Base-by-base conservation (phyloP, 2,113 vertebrate species). In the Dromas ardeola region DNA sequence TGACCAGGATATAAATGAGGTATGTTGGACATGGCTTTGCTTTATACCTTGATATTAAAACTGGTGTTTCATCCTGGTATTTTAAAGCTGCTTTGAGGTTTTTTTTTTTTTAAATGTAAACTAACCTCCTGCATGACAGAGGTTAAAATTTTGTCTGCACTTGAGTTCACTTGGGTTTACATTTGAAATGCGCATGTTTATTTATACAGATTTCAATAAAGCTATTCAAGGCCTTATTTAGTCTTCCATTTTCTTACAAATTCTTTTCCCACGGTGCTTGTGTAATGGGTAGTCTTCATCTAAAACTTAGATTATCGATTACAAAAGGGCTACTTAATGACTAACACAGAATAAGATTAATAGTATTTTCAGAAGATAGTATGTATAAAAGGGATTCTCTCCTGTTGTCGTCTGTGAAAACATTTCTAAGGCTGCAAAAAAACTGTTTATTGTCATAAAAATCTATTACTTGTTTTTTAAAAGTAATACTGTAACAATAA, bases 131-230 rank as follows among this genome's bases (percentile, higher is more conserved):
- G 99, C 99, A 99, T 99, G 99, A 99, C 95, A 98, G 98, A 98
- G 98, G 99, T 99, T 99, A 98, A 98, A 98, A 98, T 98, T 99
- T 99, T 99, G 98, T 99, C 99, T 99, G 99, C 99, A 99, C 99
- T 99, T 99, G 98, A 99, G 98, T 99, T 99, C 99, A 99, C 99
- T 99, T 99, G 98, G 98, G 99, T 99, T 99, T 99, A 99, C 99
- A 99, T 99, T 99, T 99, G 99, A 99, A 99, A 98, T 99, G 99
- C 99, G 99, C 99, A 99, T 99, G 99, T 99, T 99, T 99, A 99
- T 99, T 99, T 99, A 99, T 99, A 99, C 99, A 99, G 98, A 99
- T 98, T 99, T 99, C 98, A 99, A 99, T 99, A 99, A 99, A 99
- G 99, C 98, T 99, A 98, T 99, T 99, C 98, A 99, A 99, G 98